Base-by-base conservation (phyloP, 1,140 invertebrate genomes). In the Bilobella aurantiaca region DNA sequence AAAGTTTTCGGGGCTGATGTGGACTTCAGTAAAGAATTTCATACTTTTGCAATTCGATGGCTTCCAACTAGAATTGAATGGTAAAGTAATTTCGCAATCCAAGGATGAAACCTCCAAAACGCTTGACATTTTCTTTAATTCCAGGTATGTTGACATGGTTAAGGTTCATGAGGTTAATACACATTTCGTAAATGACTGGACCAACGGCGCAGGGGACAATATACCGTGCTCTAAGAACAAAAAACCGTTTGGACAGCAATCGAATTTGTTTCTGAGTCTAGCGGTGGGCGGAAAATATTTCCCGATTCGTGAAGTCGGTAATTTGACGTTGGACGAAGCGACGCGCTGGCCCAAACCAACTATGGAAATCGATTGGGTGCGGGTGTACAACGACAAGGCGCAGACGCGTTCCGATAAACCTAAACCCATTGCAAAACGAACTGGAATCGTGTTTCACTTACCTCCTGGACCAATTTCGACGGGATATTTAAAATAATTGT, bases 301-400 rank as follows among this genome's bases (percentile, higher is more conserved):
- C 31, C 65, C 70, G 29, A 49, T 63, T 30, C 28, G 21, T 0
- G 47, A 53, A 31, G 64, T 60, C 46, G 65, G 70, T 0, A 53
- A 69, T 23, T 31, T 72, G 27, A 69, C 63, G n/a, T 3, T 32
- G 14, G 65, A 67, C 16, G 65, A 67, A 56, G 67, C 70, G 3
- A 28, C n/a, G 37, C 30, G 47, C 12, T 69, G 67, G 70, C 47
- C 28, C 14, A 72, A 72, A 57, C 67, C 63, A 14, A 68, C 56
- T 21, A 58, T 72, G 25, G 70, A 72, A 66, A 62, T 72, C 57
- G 70, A 72, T 21, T 69, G 65, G 58, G 70, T 72, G 1, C 56
- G 62, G 21, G 62, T 72, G 27, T 72, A 72, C 60, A 58, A 68
- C 14, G 28, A 65, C 21, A 25, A 62, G 29, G 49, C 49, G 23